These are phyloP conservation scores for Drosophila sulfurigaster DNA, from an alignment of 1,140 invertebrate genomes.

Conservation along the genomic window DNA sequence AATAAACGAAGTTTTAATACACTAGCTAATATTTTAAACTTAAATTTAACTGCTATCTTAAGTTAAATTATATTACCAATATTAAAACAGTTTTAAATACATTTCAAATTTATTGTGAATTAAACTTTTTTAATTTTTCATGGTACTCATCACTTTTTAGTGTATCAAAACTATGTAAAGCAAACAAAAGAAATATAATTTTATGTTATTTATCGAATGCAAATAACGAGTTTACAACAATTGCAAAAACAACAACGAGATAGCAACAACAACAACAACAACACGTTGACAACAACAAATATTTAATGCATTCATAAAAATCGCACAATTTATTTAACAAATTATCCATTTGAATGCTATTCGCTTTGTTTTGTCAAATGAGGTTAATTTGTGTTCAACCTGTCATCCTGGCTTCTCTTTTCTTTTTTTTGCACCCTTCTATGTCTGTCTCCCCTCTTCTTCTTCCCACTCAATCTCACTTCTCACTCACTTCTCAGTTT, in stretches of 20 bases:
- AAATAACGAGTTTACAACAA: constrained; percentile 65
- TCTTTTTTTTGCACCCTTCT: no score
- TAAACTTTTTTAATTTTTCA: background rate
- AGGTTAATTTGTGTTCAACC: constrained; percentile 84
- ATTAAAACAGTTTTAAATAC: no score
- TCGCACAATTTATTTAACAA: constrained; percentile 84
- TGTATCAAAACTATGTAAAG: constrained; percentile 21
- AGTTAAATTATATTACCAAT: no score
- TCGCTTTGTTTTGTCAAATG: constrained; percentile 84
- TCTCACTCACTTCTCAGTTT: no score
- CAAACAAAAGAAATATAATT: constrained; percentile 67
- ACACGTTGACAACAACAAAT: constrained; percentile 42
- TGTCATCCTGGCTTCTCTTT: constrained; percentile 16
- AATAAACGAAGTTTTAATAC: background rate
- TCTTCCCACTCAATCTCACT: background rate
- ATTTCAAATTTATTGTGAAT: no score
- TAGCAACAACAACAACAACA: constrained; percentile 58
- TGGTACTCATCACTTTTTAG: background rate
- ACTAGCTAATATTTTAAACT: background rate
- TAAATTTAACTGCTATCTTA: no score
- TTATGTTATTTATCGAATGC: constrained; percentile 75
- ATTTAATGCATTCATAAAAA: constrained; percentile 70
- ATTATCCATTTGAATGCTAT: constrained; percentile 82
- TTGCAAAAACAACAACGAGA: constrained; percentile 15
- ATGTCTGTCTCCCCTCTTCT: background rate